Percentiles rank a stretch among this genome's conserved stretches.
These are phyloP conservation scores for Brachyhypopomus gauderio DNA, from an alignment of 2,113 vertebrate species.

Conservation along the genomic window DNA sequence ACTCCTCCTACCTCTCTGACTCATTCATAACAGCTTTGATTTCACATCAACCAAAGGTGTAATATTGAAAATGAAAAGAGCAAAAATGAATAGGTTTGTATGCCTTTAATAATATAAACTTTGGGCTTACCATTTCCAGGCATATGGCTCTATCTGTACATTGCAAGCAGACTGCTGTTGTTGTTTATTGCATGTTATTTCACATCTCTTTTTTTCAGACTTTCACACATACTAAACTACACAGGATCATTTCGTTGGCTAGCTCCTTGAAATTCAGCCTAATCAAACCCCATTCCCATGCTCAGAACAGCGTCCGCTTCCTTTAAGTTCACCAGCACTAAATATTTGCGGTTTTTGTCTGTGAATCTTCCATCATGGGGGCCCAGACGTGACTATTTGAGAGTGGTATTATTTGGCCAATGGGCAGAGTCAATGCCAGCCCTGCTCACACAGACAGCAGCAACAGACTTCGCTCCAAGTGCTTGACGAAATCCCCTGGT, in stretches of 20 bases:
- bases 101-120: neutral
- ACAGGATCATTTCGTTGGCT: neutral
- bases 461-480: constrained; percentile 38
- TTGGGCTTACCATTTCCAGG: neutral
- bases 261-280: neutral
- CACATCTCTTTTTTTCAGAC: neutral
- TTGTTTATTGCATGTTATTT: neutral
- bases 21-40: too few species aligned
- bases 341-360: neutral
- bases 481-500: constrained; percentile 38
- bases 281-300: neutral
- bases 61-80: constrained; percentile 8
- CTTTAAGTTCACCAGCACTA: constrained; percentile 3
- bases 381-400: constrained; percentile 38
- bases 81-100: neutral
- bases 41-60: neutral
- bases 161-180: neutral
- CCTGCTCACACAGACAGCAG: constrained; percentile 34
- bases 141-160: neutral
- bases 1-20: too few species aligned
- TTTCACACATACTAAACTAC: neutral
- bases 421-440: constrained; percentile 26
- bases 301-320: neutral
- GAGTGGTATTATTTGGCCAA: constrained; percentile 46
- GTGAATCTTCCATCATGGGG: constrained; percentile 20